These are phyloP conservation scores for Vidua macroura DNA, from an alignment of 2,113 vertebrate genomes.

Conservation along the genomic window DNA sequence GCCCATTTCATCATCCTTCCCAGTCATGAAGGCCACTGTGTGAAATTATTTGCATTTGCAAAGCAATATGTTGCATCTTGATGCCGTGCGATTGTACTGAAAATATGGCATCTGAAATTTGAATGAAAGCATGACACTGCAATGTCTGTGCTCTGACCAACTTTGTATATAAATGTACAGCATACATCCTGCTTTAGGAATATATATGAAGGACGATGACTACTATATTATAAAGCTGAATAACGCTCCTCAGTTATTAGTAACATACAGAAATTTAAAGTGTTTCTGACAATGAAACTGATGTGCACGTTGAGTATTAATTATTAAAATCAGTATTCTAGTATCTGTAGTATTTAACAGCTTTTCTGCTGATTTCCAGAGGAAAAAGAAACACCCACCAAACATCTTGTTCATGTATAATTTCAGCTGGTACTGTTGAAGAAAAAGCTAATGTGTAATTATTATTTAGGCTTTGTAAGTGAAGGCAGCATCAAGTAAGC, in stretches of 20 bases:
- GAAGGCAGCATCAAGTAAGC: conserved; percentile 49
- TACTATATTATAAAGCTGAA: conserved; percentile 58
- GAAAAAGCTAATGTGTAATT: conserved; percentile 61
- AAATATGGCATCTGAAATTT: conserved; percentile 67
- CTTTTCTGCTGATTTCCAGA: conserved; percentile 67
- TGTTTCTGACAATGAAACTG: conserved; percentile 66
- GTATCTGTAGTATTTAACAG: conserved; percentile 68
- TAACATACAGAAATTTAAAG: conserved; percentile 63
- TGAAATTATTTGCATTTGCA: conserved; percentile 74
- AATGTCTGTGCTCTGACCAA: conserved; percentile 69
- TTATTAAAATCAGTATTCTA: conserved; percentile 64
- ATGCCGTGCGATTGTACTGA: conserved; percentile 72
- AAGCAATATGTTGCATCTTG: conserved; percentile 78
- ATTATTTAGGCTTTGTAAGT: conserved; percentile 65
- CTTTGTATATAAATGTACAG: conserved; percentile 75
- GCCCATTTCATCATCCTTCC: conserved; percentile 57
- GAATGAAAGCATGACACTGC: conserved; percentile 81
- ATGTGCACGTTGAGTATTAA: conserved; percentile 74
- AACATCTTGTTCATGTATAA: conserved; percentile 64
- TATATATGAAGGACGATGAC: conserved; percentile 59
- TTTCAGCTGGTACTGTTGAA: conserved; percentile 64
- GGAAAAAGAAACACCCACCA: neutral
- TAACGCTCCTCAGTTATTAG: conserved; percentile 47
- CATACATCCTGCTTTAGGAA: conserved; percentile 70
- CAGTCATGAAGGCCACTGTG: conserved; percentile 66